Evolutionary conservation across 1,140 invertebrate species (phyloP), one percentile per base, ranked within the genome.

Genomic region (Andricus grossulariae): DNA sequence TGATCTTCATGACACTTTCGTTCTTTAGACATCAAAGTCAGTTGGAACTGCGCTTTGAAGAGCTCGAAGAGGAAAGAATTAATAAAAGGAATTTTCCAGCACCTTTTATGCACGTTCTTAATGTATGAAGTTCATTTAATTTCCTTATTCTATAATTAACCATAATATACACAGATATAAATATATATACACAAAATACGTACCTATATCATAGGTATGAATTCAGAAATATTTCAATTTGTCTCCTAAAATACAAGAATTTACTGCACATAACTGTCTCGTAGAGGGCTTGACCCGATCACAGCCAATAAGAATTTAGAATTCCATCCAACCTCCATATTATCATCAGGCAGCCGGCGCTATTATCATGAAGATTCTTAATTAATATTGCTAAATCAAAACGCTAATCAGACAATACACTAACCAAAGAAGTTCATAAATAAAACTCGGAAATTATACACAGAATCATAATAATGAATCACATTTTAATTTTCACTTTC

Each of bases 211-310:
- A 45, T 45, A 10, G 39, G 39, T 45, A 45, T 45, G 25, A 7
- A 32, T 16, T 66, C 16, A 13, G 57, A 16, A 32, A 39, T 32
- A 25, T 16, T 39, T 66, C 16, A 5, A 10, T 66, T 66, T 32
- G 1, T 16, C 13, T n/a, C n/a, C 25, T n/a, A 8, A 39, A 10
- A 39, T 66, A 15, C 13, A 57, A 66, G 32, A 15, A 66, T n/a
- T 66, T 45, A 66, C 5, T 13, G 7, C n/a, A 39, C 32, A 16
- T 39, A 66, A 32, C 45, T 12, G 25, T n/a, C 32, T 16, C 12
- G 57, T 60, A 16, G 60, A 66, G 60, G 60, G 60, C 60, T 66
- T 66, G 60, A 45, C 60, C 25, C 32, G 15, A 66, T 66, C 25
- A n/a, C 25, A 66, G 60, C 60, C 60, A 66, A 66, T 66, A 39